Base-by-base conservation (phyloP, 2,888 invertebrate species). In the Drosophila melanosoma region DNA sequence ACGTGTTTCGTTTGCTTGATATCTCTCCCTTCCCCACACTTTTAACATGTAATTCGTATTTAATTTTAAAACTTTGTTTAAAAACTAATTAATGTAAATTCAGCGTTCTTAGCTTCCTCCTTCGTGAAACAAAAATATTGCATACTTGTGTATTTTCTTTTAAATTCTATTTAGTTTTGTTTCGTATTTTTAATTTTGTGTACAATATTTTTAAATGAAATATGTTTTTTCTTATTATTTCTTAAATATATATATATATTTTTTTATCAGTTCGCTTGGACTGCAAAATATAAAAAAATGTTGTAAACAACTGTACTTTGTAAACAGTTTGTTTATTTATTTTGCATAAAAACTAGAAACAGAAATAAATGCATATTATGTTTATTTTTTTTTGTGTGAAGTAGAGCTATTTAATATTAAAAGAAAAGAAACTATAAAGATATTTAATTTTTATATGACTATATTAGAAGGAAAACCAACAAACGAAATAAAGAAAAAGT, bases 361-460 rank as follows among this genome's bases (percentile, higher is more conserved):
- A 69, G 23, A 45, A 45, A 57, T 51, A 42, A 65, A 49, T 66
- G 63, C 38, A 62, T 45, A 53, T 60, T 63, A 75, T 75, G 72
- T 75, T 69, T 60, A 56, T 20, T 45, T 78, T 78, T 70, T 77
- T 75, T 67, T 81, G 72, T 73, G 84, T 64, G 79, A 73, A 79
- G 76, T 82, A 82, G 85, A 75, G 72, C 85, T 82, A 87, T 74
- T 86, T 86, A 88, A 83, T 78, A 78, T 83, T 80, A 83, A 66
- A 63, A 56, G 66, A 52, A 45, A 67, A 54, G 57, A 69, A 69
- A 49, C 26, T 82, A 69, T 79, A 68, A 67, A 80, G 74, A 67
- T 81, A 73, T 69, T 58, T 38, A 67, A 77, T 77, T 81, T 75
- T 81, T 73, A 69, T 77, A 77, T 74, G 62, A 26, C 23, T 62